Base-by-base conservation (phyloP, 2,797 vertebrate genomes). In the Acanthopagrus latus region DNA sequence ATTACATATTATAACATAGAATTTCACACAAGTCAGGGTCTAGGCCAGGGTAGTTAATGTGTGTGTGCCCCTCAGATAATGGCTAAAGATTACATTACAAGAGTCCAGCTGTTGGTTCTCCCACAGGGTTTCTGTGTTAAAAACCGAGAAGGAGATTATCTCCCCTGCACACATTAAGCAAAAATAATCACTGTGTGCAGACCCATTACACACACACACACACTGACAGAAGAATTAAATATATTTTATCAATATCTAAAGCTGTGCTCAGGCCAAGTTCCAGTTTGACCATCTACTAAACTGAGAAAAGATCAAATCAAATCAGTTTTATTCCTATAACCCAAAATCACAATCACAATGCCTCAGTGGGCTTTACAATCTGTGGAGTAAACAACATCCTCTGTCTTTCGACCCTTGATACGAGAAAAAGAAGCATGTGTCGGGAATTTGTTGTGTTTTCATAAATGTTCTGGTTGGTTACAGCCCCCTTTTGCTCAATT, bases 71-170 rank as follows among this genome's bases (percentile, higher is more conserved):
- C 10, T 77, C 20, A 57, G 80, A 83, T 87, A 81, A 87, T 84
- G 58, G 57, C 60, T 83, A 48, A 56, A 88, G 85, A 90, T 88
- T 84, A 84, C 58, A 68, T 62, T 33, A 68, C 33, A 68, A 80
- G 18, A 29, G 64, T 78, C 82, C 90, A 93, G 88, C 81, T 93
- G 92, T 69, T 86, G 72, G 54, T 41, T 75, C 73, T 90, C 90
- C 71, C 88, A 88, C 20, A 63, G 57, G 54, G 51, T 73, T 74
- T 75, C 52, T 67, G 60, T 69, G 73, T 77, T 72, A 76, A 84
- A 82, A 82, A 25, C 85, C 20, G 27, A 64, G 82, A 71, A 14
- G 59, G 47, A 57, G 84, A 87, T 93, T 80, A 93, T 80, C 83
- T 73, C 64, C 43, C 8, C 60, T 54, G 18, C 43, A 75, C 80